Base-by-base conservation (phyloP, 1,140 invertebrate genomes). In the Pachyrhynchus sulphureomaculatus region DNA sequence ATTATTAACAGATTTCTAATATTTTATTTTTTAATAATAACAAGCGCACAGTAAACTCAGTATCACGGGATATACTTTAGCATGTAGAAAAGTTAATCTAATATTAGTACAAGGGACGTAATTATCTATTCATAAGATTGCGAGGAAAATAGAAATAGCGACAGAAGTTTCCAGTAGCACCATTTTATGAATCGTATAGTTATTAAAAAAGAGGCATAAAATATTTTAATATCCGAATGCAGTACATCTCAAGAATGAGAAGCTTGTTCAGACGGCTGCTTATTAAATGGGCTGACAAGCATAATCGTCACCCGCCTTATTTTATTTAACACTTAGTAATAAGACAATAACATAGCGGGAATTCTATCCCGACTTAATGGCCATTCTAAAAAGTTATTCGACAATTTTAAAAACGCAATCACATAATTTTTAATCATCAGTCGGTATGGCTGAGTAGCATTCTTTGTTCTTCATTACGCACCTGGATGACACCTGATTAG, bases 401-500 rank as follows among this genome's bases (percentile, higher is more conserved):
- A 29, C 42, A 13, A 44, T 45, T 26, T 58, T 58, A 58, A 58
- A 58, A 58, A 42, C 24, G 42, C 55, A 58, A 58, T 48, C 55
- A 37, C 34, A 58, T 58, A 58, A 58, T 58, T 48, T 58, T 58
- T 58, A 58, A 58, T 58, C 44, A 26, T 32, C 44, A 18, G 47
- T 44, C 17, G 37, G 45, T 58, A 58, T 58, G 45, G 55, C 47
- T 58, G 55, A 58, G 42, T 58, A 44, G 55, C 55, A 58, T 58
- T 58, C 55, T 48, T 48, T 41, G 42, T 47, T 39, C 44, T 48
- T 58, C 34, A 48, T 58, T 58, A 58, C 55, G 45, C 55, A 58
- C 55, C 55, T 58, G 55, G 44, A 29, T 20, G 17, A 44, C 26
- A 48, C 55, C 55, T 58, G 55, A 58, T 58, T 58, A 58, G 55